phyloP scores from a whole-genome alignment of 2,797 vertebrate species.

The Dermochelys coriacea region DNA sequence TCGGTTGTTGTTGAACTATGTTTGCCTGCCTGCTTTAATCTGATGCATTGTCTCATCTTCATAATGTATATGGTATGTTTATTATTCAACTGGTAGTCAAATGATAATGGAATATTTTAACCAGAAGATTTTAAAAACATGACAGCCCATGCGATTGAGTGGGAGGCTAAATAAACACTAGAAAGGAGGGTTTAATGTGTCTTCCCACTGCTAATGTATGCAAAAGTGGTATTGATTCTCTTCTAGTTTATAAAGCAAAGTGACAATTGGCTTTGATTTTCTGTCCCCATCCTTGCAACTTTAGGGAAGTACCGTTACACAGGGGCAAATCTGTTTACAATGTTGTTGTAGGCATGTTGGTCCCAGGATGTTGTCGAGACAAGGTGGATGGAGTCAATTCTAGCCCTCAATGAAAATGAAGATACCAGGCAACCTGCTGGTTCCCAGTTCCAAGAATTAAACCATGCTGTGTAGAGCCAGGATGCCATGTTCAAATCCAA shows the following conservation, averaged over 20 bases:
- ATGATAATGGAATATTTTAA: neutral
- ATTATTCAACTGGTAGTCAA: neutral
- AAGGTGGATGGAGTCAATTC: neutral
- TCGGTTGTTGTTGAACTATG: neutral
- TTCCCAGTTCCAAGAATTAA: neutral
- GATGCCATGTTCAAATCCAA: neutral
- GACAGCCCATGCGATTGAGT: fast-evolving
- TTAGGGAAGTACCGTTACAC: neutral
- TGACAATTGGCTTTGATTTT: neutral
- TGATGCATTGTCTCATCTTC: neutral
- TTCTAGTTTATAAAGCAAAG: neutral
- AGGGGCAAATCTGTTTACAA: neutral
- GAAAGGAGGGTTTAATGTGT: neutral
- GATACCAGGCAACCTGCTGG: neutral
- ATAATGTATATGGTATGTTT: fast-evolving
- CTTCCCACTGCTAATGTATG: neutral
- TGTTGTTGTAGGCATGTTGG: neutral
- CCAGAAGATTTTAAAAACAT: neutral
- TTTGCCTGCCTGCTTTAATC: neutral
- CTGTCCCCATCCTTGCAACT: neutral
- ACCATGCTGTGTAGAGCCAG: neutral
- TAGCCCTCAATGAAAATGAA: neutral
- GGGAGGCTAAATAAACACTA: conserved; percentile 1
- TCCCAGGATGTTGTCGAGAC: neutral
- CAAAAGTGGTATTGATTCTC: neutral